A percentile compares a stretch with the other conserved stretches of the same genome.
Evolutionary conservation across 2,113 vertebrate genomes (phyloP).

Genomic region (Nannospalax galili): DNA sequence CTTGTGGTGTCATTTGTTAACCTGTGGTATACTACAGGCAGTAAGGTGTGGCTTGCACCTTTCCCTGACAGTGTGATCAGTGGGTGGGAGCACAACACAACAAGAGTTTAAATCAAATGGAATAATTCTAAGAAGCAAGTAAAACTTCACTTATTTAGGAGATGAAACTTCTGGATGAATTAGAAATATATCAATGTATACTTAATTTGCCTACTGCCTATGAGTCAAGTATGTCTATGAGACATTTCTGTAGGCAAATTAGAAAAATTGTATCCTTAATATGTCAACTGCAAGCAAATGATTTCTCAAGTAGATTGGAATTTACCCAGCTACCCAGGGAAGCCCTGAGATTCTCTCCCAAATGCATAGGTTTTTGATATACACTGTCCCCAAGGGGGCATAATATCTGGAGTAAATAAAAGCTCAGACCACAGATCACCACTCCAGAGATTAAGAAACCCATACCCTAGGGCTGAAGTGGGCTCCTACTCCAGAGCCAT

Average conservation of each 20-base stretch:
- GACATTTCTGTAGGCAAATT: background rate
- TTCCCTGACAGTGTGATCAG: accelerated
- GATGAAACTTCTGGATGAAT: conserved; percentile 5
- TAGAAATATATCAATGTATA: background rate
- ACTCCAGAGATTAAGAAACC: background rate
- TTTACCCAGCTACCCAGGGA: background rate
- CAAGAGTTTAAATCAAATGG: background rate
- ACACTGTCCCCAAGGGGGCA: accelerated
- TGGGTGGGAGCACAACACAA: background rate
- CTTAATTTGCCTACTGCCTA: background rate
- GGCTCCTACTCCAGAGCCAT: accelerated
- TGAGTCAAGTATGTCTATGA: background rate
- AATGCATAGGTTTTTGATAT: background rate
- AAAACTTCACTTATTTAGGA: background rate
- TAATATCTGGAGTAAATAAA: background rate
- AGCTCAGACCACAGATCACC: background rate
- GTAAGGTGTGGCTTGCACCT: accelerated
- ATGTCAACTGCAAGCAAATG: background rate
- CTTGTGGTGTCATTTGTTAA: background rate
- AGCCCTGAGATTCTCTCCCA: background rate
- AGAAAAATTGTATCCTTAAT: background rate
- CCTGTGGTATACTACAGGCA: background rate
- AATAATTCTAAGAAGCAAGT: background rate
- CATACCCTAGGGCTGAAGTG: no score
- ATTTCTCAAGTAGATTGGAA: background rate